Base-by-base conservation (phyloP, 2,113 vertebrate genomes). In the Rhineura floridana region DNA sequence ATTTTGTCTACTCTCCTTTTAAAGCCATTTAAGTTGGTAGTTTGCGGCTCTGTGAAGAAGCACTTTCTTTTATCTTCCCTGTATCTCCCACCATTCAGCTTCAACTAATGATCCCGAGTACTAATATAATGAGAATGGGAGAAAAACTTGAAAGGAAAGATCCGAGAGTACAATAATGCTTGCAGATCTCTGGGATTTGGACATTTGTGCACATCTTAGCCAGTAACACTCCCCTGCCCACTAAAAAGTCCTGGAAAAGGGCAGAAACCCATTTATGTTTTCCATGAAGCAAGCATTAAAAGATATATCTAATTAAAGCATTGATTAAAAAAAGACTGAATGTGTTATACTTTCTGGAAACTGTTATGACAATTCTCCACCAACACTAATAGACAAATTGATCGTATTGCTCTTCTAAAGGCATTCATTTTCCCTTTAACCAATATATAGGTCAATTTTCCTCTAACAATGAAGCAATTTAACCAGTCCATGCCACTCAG, bases 381-480 rank as follows among this genome's bases (percentile, higher is more conserved):
- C 70, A 90, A 89, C 85, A 78, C 67, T 89, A 78, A 88, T 89
- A 91, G 90, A 81, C 91, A 93, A 84, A 50, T 79, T 86, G 86
- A 91, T 89, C 85, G 73, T 0, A n/a, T 80, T 72, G 78, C 87
- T 93, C 87, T 93, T 89, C 87, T 87, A 88, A 70, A 91, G 87
- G 88, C 79, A 92, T 76, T 83, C 90, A 81, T 83, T 89, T 93
- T 85, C 90, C 92, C 21, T 89, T 89, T 89, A 88, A 87, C 85
- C 87, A 93, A 93, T 75, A 86, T 91, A 90, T 48, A 90, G 91
- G 85, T 86, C 86, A 48, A 87, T 93, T 93, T 87, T 85, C 81
- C 92, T 91, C 80, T 81, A 88, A 93, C 91, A 95, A 93, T 92
- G 90, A 87, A 65, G 65, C 70, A 89, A 93, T 91, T 93, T 90